phyloP scores from a whole-genome alignment of 2,888 invertebrate species.

The Polylopha cassiicola region DNA sequence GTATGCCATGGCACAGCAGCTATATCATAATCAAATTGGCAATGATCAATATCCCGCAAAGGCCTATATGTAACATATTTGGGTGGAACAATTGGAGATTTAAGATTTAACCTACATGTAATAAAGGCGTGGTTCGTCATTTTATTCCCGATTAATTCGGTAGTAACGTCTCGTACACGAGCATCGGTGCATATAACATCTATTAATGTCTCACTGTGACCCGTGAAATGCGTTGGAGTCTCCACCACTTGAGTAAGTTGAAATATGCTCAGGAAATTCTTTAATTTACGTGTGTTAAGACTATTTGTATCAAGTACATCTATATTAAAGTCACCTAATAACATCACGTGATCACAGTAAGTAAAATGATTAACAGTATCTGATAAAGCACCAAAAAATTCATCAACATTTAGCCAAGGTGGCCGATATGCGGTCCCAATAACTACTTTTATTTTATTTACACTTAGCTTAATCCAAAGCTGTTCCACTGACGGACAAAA shows the following conservation, averaged over 20 bases:
- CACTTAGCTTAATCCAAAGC: background rate
- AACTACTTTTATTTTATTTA: background rate
- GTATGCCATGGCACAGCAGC: background rate
- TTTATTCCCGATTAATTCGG: background rate
- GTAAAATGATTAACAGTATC: background rate
- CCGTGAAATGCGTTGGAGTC: background rate
- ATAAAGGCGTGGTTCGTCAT: background rate
- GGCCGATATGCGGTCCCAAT: background rate
- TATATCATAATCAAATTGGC: background rate
- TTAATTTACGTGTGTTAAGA: background rate
- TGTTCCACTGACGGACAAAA: slow-evolving; percentile 1
- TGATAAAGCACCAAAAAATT: background rate
- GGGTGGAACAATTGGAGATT: background rate
- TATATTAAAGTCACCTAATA: too few relatives aligned
- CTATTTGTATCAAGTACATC: background rate
- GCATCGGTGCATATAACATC: slow-evolving; percentile 1
- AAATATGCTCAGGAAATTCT: background rate
- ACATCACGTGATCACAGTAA: too few relatives aligned
- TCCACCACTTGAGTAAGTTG: background rate
- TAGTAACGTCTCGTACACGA: background rate
- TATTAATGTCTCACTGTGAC: background rate
- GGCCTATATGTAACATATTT: background rate
- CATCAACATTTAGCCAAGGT: background rate
- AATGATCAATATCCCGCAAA: background rate
- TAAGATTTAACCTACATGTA: background rate